A percentile compares a stretch with the other conserved stretches of the same genome.
Conservation (phyloP, 1,140 invertebrate genomes). For the Hetaerina americana region DNA sequence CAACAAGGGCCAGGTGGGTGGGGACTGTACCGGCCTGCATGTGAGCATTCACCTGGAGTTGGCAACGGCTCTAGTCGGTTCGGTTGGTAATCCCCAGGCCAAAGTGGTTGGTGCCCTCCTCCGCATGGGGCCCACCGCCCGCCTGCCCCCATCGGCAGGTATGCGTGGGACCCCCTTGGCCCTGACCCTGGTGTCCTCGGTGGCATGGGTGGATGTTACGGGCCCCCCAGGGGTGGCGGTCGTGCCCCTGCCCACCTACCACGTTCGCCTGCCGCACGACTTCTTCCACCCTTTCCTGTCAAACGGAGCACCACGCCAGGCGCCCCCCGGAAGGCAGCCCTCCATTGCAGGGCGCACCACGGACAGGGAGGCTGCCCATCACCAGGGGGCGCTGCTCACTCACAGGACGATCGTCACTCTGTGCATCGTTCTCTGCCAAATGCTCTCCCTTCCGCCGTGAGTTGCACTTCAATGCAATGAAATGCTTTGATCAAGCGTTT, state of each 20-base stretch:
- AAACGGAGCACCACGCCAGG: background rate
- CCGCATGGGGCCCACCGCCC: conserved; percentile 20
- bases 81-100: conserved; percentile 29
- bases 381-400: no score
- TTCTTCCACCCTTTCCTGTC: conserved; percentile 55
- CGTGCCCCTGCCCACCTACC: conserved; percentile 42
- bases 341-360: no score
- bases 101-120: conserved; percentile 37
- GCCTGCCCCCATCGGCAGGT: no score
- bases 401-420: no score
- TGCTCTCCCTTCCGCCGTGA: no score
- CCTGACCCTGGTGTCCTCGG: conserved; percentile 28
- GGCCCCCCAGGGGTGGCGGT: conserved; percentile 34
- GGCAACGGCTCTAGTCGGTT: conserved; percentile 32
- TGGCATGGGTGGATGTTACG: conserved; percentile 45
- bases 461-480: no score
- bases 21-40: conserved; percentile 29
- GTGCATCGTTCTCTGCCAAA: no score
- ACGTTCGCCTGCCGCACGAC: conserved; percentile 47
- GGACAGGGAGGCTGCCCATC: no score
- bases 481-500: no score
- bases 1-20: background rate
- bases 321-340: no score
- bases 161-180: background rate
- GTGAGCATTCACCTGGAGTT: conserved; percentile 36